Conservation (phyloP, 2,888 invertebrate genomes). For the Epistrophe eligans region DNA sequence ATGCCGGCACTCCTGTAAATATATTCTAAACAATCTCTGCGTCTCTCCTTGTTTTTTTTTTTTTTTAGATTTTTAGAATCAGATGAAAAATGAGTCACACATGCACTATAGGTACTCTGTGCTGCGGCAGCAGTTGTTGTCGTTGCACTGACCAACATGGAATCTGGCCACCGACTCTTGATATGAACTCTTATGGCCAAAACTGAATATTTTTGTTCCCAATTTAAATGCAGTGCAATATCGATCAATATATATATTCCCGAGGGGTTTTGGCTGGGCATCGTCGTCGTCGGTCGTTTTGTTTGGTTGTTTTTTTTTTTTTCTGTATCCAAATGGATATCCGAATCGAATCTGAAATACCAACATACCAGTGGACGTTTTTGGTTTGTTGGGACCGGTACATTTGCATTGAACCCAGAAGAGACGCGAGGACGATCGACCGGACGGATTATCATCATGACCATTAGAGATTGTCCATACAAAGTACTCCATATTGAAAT, state of each 20-base stretch:
- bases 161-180: conserved; percentile 48
- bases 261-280: conserved; percentile 37
- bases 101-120: neutral
- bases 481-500: conserved; percentile 36
- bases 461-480: conserved; percentile 63
- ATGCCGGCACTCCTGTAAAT: conserved; percentile 64
- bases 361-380: conserved; percentile 63
- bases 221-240: conserved; percentile 73
- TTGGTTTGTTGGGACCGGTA: conserved; percentile 28
- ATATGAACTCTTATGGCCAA: conserved; percentile 41
- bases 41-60: conserved; percentile 34
- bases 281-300: conserved; percentile 3
- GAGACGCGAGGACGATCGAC: conserved; percentile 22
- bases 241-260: conserved; percentile 72
- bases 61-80: conserved; percentile 15
- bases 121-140: neutral
- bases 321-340: conserved; percentile 45
- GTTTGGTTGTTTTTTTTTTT: neutral
- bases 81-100: conserved; percentile 57
- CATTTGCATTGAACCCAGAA: conserved; percentile 54
- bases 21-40: conserved; percentile 26
- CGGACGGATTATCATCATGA: conserved; percentile 52
- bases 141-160: conserved; percentile 55
- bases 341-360: conserved; percentile 68
- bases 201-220: conserved; percentile 33